Evolutionary conservation across 2,113 vertebrate species (phyloP).

Genomic region (Prochilodus magdalenae): DNA sequence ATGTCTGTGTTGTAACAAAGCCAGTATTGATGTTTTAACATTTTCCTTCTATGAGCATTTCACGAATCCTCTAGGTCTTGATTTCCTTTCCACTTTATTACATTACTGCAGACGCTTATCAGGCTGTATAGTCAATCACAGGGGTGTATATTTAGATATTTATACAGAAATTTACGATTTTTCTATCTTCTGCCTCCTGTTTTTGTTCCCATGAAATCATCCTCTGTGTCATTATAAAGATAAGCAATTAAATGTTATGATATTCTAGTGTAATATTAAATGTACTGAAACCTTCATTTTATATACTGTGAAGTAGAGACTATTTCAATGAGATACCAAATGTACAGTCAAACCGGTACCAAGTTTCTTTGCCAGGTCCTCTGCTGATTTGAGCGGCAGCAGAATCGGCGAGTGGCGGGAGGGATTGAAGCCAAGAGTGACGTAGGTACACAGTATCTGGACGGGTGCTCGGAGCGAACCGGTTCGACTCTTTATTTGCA

Average conservation of each 20-base stretch:
- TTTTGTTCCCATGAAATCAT: constrained; percentile 58
- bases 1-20: constrained; percentile 51
- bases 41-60: constrained; percentile 52
- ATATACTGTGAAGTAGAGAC: constrained; percentile 73
- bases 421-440: constrained; percentile 22
- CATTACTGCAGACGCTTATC: constrained; percentile 63
- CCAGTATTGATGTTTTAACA: constrained; percentile 65
- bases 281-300: constrained; percentile 67
- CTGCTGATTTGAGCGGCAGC: constrained; percentile 8
- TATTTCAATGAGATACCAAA: constrained; percentile 70
- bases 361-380: constrained; percentile 57
- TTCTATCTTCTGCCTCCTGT: constrained; percentile 65
- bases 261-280: constrained; percentile 67
- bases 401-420: not conserved
- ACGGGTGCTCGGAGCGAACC: constrained; percentile 10
- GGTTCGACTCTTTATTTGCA: constrained; percentile 6
- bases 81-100: constrained; percentile 51
- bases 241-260: constrained; percentile 70
- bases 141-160: constrained; percentile 79
- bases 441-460: constrained; percentile 51
- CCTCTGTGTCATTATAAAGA: constrained; percentile 62
- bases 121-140: constrained; percentile 64
- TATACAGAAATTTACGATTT: constrained; percentile 72
- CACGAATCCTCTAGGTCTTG: constrained; percentile 29
- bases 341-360: constrained; percentile 63